phyloP scores from a whole-genome alignment of 1,140 invertebrate species.

The Caenorhabditis elegans region DNA sequence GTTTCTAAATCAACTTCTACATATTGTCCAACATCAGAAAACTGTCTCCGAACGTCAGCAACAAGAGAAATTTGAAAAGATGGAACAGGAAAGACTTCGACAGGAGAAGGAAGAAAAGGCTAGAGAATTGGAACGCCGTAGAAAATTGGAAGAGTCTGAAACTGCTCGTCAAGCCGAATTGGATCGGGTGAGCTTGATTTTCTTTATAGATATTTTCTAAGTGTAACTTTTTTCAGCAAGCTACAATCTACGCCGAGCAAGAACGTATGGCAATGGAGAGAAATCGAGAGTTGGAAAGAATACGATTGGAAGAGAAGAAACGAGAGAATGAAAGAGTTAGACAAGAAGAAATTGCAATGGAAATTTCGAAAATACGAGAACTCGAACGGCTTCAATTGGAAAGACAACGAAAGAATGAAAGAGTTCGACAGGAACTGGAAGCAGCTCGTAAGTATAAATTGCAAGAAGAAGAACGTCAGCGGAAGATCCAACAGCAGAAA shows the following conservation, averaged over 20 bases:
- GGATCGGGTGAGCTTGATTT: neutral
- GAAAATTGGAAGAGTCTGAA: neutral
- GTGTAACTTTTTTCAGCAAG: neutral
- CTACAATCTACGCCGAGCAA: neutral
- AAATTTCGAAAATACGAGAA: neutral
- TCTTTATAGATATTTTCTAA: neutral
- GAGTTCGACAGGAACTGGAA: slow-evolving; percentile 12
- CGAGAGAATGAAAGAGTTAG: slow-evolving; percentile 1
- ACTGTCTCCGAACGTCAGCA: slow-evolving; percentile 29
- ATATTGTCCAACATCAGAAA: slow-evolving; percentile 45
- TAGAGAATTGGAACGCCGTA: neutral
- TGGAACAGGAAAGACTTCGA: slow-evolving; percentile 43
- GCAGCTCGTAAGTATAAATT: slow-evolving; percentile 36
- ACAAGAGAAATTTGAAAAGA: slow-evolving; percentile 44
- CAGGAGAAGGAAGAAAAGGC: slow-evolving; percentile 3
- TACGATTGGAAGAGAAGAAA: neutral
- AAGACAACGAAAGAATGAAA: slow-evolving; percentile 29
- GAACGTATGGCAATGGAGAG: slow-evolving; percentile 10
- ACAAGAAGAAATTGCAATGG: neutral
- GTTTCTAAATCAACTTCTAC: neutral
- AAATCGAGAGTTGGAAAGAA: slow-evolving; percentile 8
- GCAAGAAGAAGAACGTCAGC: slow-evolving; percentile 21
- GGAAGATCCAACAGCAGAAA: slow-evolving; percentile 13
- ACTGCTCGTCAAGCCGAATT: neutral
- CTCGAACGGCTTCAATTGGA: neutral